These are phyloP conservation scores for Hecatera dysodea DNA, from an alignment of 2,888 invertebrate genomes.

Conservation along the genomic window DNA sequence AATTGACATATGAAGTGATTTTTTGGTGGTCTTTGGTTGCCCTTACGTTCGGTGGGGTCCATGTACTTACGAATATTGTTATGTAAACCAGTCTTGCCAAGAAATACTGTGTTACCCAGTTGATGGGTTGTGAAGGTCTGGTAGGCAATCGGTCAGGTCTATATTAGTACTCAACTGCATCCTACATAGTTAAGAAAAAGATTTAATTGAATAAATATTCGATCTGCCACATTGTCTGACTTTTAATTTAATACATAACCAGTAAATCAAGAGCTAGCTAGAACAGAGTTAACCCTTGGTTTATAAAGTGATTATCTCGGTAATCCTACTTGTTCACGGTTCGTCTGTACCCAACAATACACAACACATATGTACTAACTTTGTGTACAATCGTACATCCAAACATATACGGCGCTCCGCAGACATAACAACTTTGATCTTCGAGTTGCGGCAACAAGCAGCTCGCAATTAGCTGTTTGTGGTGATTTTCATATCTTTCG, in stretches of 20 bases:
- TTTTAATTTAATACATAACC: not conserved
- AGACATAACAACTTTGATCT: not conserved
- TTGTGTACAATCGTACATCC: conserved; percentile 34
- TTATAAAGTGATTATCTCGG: conserved; percentile 39
- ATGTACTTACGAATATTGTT: too few relatives aligned
- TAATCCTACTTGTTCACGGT: conserved; percentile 53
- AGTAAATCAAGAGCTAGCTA: not conserved
- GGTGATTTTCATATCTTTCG: not conserved
- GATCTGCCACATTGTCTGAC: not conserved
- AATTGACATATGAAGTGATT: not conserved
- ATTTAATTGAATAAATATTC: too few relatives aligned
- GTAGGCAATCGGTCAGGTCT: too few relatives aligned
- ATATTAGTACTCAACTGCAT: too few relatives aligned
- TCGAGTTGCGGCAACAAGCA: not conserved
- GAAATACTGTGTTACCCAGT: too few relatives aligned
- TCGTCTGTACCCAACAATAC: conserved; percentile 49
- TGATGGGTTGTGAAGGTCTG: too few relatives aligned
- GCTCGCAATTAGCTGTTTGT: not conserved
- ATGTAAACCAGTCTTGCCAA: too few relatives aligned
- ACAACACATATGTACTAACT: conserved; percentile 9
- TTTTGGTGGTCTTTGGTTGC: too few relatives aligned
- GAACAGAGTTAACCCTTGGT: conserved; percentile 1
- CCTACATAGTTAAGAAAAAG: too few relatives aligned
- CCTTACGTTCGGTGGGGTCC: too few relatives aligned
- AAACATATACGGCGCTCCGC: conserved; percentile 8